Evolutionary conservation across 2,797 vertebrate species (phyloP), one percentile per base, ranked within the genome.

Genomic region (Lophotriccus pileatus): DNA sequence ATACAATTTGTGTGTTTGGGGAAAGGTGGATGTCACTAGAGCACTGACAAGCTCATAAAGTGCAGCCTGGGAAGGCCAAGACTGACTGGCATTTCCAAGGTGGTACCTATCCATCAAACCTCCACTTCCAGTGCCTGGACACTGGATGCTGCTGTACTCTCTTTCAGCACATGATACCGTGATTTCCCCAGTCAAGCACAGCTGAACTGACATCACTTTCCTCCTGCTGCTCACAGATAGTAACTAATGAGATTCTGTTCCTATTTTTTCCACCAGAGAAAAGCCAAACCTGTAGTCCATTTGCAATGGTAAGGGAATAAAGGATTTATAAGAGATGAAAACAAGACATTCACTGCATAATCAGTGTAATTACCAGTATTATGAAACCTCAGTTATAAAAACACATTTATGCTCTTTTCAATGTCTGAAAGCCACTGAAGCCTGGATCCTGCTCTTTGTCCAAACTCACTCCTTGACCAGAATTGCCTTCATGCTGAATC

Each of bases 311-410:
- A 52, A 90, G 34, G 46, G 44, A 60, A 87, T 66, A 85, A 79
- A 66, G 21, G 73, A 66, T 84, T 85, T 79, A 75, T n/a, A 69
- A 85, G 78, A 93, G 50, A 86, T 46, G 73, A 84, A 92, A 91
- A 89, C 53, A 85, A 93, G 82, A 75, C 27, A 55, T 80, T 19
- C 76, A 66, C 36, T 49, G 43, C n/a, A 66, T 63, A 91, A 94
- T 84, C 79, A 96, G 34, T 73, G 59, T 53, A 94, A 95, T 70
- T 89, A 73, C 15, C 32, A 47, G 24, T 32, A 60, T 78, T 78
- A 80, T 92, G 91, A 68, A 88, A 56, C 55, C 12, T 88, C 28
- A 13, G 37, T 49, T 78, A 59, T 66, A 79, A 91, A 92, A 91
- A 36, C 32, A 55, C 47, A 68, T 89, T 89, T 89, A 59, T 74